Evolutionary conservation across 2,113 vertebrate genomes (phyloP), one percentile per base, ranked within the genome.

Genomic region (Triplophysa rosa): DNA sequence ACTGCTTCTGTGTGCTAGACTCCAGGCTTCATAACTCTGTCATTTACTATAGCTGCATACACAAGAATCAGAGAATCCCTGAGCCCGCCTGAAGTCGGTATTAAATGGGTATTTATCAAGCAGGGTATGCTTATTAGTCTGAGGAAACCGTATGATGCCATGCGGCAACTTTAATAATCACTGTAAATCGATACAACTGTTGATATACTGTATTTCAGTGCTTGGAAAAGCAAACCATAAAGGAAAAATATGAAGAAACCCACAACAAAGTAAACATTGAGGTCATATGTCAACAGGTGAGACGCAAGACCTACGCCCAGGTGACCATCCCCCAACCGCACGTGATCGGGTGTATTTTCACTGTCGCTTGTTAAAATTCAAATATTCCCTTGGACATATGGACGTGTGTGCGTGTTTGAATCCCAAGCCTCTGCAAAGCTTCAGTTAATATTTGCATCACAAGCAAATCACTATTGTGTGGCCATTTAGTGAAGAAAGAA

Each of bases 371-470:
- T 52, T 65, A 42, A 85, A 73, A 88, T 86, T 87, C 72, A 89
- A 88, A 90, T 89, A 67, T 80, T n/a, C 82, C 75, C 47, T 47
- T 37, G 42, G 84, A 80, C 86, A 76, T 68, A 63, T 76, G 54
- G 76, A 65, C 58, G 77, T 66, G 80, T 70, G 66, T 56, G 78
- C 66, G 67, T 56, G n/a, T 77, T 83, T 73, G 13, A 74, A 58
- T 33, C 82, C 79, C 33, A 37, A 16, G 69, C 49, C 66, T 69
- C 19, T 4, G 40, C 77, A 9, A 8, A 0, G 69, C 77, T 89
- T 90, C 89, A 78, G 91, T 91, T 92, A 80, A 65, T 52, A 92
- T 93, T 93, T 93, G 91, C 92, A 92, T 93, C 52, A 21, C 64
- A 93, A 84, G 87, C 89, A 93, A 93, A 93, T 92, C 61, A 84